Evolutionary conservation across 2,888 invertebrate species (phyloP).

Genomic region (Polydrusus pterygomalis): DNA sequence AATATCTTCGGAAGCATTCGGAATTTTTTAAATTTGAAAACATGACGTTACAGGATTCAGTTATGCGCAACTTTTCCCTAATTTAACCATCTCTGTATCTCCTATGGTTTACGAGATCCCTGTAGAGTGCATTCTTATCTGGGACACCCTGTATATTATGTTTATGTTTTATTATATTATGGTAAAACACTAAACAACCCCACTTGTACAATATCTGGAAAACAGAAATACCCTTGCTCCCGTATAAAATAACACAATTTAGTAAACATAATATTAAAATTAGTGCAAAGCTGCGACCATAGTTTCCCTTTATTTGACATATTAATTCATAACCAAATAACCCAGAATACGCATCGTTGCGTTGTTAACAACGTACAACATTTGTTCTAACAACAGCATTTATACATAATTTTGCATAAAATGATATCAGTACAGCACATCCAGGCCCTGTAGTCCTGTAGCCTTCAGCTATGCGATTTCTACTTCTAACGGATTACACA

Average conservation of each 20-base stretch:
- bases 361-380: slow-evolving; percentile 45
- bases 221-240: too few relatives aligned
- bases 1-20: too few relatives aligned
- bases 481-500: slow-evolving; percentile 20
- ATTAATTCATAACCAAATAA: slow-evolving; percentile 47
- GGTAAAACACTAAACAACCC: too few relatives aligned
- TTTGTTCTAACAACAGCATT: slow-evolving; percentile 41
- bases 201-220: too few relatives aligned
- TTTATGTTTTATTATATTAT: too few relatives aligned
- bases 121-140: too few relatives aligned
- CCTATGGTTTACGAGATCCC: too few relatives aligned
- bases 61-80: too few relatives aligned
- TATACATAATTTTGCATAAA: slow-evolving; percentile 49
- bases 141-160: too few relatives aligned
- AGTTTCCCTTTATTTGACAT: slow-evolving; percentile 19
- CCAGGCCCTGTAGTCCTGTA: slow-evolving; percentile 22
- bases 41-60: too few relatives aligned
- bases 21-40: too few relatives aligned
- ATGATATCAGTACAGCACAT: slow-evolving; percentile 31
- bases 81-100: too few relatives aligned
- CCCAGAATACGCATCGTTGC: slow-evolving; percentile 42
- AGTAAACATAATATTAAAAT: slow-evolving; percentile 18
- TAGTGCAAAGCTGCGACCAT: slow-evolving; percentile 21
- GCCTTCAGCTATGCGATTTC: slow-evolving; percentile 24
- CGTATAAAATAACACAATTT: neutral